Conservation (phyloP, 1,140 invertebrate genomes). For the Drosophila auraria region DNA sequence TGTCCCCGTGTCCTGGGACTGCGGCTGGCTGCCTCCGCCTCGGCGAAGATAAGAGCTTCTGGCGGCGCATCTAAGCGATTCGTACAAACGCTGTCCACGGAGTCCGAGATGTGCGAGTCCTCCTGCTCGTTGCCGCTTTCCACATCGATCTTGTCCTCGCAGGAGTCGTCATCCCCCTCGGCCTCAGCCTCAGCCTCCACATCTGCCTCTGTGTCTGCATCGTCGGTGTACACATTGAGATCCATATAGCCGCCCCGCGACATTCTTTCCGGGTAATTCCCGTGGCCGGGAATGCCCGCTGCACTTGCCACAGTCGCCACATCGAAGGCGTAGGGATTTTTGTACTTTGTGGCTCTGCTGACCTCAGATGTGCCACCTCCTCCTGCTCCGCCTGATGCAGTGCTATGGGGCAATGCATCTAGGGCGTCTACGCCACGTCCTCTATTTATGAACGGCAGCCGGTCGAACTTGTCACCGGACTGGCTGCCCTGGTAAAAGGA, state of each 20-base stretch:
- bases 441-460: slow-evolving; percentile 66
- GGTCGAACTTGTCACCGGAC: slow-evolving; percentile 76
- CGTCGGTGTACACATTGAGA: slow-evolving; percentile 66
- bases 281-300: slow-evolving; percentile 26
- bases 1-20: slow-evolving; percentile 59
- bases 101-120: slow-evolving; percentile 83
- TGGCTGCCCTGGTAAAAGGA: slow-evolving; percentile 66
- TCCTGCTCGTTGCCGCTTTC: slow-evolving; percentile 81
- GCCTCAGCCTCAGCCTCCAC: slow-evolving; percentile 27
- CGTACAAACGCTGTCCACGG: slow-evolving; percentile 78
- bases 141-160: slow-evolving; percentile 83
- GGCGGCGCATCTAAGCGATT: slow-evolving; percentile 59
- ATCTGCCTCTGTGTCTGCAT: slow-evolving; percentile 53
- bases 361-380: slow-evolving; percentile 13
- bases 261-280: slow-evolving; percentile 32
- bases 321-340: slow-evolving; percentile 72
- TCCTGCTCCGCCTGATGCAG: slow-evolving; percentile 8
- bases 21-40: slow-evolving; percentile 61
- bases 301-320: slow-evolving; percentile 44
- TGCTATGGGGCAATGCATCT: slow-evolving; percentile 53
- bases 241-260: slow-evolving; percentile 51
- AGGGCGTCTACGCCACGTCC: slow-evolving; percentile 34
- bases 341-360: slow-evolving; percentile 71
- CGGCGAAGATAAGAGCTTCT: slow-evolving; percentile 66
- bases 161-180: slow-evolving; percentile 70